Evolutionary conservation across 2,888 invertebrate genomes (phyloP), one percentile per base, ranked within the genome.

Genomic region (Alloscopus bannaensis): DNA sequence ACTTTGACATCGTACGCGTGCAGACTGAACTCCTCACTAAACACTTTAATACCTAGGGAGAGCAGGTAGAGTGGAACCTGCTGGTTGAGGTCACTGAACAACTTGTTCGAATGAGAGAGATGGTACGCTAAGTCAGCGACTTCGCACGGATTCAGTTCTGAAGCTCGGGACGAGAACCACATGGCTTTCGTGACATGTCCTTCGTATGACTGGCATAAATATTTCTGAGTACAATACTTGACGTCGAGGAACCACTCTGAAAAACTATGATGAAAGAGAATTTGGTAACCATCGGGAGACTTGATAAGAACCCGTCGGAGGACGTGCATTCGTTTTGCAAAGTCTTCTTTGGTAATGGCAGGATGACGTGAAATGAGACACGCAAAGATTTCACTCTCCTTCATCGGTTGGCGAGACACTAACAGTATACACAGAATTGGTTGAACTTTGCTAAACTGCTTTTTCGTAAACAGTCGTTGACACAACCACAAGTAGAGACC

Each of bases 191-290:
- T 94, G 11, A 94, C 94, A 88, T 98, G 97, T 0, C 98, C 98
- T 86, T 95, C 95, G 65, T 92, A 91, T 8, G 94, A 93, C 84
- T 93, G 93, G 88, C 96, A 98, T 83, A 98, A 90, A 89, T 96
- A 98, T 86, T 96, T 94, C 86, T 96, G 94, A 1, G 98, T 98
- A 88, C 98, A 97, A 87, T 98, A 97, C 89, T 98, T 98, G n/a
- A 98, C 97, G 88, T 98, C 98, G 69, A 95, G 90, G 84, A 98
- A 89, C 98, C 98, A 98, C 87, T 95, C 94, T 26, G 96, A 94
- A 88, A 98, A 98, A 80, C 96, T 97, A 88, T 96, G 95, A 89
- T 98, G 98, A 89, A 98, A 97, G 57, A 97, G 91, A 65, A 93
- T 91, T 79, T 93, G 89, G 75, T 91, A 90, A 29, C 82, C 83